A percentile compares a stretch with the other conserved stretches of the same genome.
Evolutionary conservation across 2,888 invertebrate genomes (phyloP).

Genomic region (Drosophila cognata): DNA sequence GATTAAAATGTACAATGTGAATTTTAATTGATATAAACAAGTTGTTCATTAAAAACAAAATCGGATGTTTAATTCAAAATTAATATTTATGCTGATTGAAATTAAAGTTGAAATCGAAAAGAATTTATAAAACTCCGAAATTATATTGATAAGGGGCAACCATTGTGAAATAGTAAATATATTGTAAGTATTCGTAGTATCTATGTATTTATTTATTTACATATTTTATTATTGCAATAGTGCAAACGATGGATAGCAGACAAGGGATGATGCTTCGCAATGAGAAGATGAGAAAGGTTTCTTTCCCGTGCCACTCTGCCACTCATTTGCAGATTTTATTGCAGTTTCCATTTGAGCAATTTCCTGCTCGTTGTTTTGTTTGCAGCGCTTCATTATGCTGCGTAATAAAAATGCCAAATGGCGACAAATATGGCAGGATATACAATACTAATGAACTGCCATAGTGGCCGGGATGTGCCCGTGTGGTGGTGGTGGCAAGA

Average conservation of each 20-base stretch:
- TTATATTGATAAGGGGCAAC: no score
- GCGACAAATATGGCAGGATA: conserved; percentile 73
- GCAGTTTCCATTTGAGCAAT: conserved; percentile 10
- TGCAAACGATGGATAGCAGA: conserved; percentile 20
- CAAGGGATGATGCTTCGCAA: conserved; percentile 21
- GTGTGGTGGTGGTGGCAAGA: not conserved
- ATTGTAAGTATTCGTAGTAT: not conserved
- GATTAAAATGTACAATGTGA: not conserved
- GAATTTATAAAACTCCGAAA: not conserved
- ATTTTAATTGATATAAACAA: not conserved
- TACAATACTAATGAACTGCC: conserved; percentile 75
- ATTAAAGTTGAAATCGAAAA: not conserved
- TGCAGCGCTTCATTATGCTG: conserved; percentile 49
- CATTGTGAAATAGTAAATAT: not conserved
- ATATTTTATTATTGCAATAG: conserved; percentile 7
- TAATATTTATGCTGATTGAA: not conserved
- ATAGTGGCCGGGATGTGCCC: conserved; percentile 36
- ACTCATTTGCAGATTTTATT: conserved; percentile 29
- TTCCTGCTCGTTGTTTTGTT: conserved; percentile 29
- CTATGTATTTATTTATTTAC: no score
- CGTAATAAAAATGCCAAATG: conserved; percentile 69
- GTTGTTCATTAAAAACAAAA: not conserved
- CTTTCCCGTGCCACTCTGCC: not conserved
- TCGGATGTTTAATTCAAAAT: not conserved
- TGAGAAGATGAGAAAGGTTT: not conserved